Evolutionary conservation across 1,140 invertebrate species (phyloP), one percentile per base, ranked within the genome.

Genomic region (Cepaea nemoralis): DNA sequence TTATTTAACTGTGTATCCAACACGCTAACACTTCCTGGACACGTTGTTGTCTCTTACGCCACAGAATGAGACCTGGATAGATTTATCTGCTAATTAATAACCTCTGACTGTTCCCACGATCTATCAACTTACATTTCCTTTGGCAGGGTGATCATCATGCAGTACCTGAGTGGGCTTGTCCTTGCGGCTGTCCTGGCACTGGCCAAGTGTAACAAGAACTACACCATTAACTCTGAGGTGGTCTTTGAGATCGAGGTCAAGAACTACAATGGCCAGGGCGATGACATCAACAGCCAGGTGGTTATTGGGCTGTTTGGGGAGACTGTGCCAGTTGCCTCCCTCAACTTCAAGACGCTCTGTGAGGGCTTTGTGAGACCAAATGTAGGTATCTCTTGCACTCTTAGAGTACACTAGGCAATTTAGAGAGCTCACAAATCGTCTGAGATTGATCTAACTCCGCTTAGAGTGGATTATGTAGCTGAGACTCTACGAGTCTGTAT

Each of bases 271-370:
- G 88, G 87, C 0, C 81, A 84, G 12, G 90, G 89, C 8, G 88
- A 89, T n/a, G 87, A 88, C 81, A 88, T 85, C 74, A 86, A 71
- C 33, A 88, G 87, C 5, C 79, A 84, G 73, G 80, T 90, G 35
- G 86, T 85, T 14, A 84, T 92, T n/a, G 91, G 87, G 27, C 83
- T 92, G 35, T 92, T 92, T 76, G 91, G 91, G 19, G 90, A 92
- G 14, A 87, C 85, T 16, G 89, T 87, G 37, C 91, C 91, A 19
- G 89, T 91, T 88, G 91, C 91, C 0, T 83, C 84, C 0, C 85
- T 91, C 80, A 92, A 92, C 84, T 92, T 92, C 85, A 86, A 86
- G 40, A 86, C 83, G 22, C 85, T 92, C 24, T 85, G 86, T 39
- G 85, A 88, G 75, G 91, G 91, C 42, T 91, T 88, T 84, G 88